Evolutionary conservation across 1,140 invertebrate genomes (phyloP), one percentile per base, ranked within the genome.

Genomic region (Steinernema khuongi): DNA sequence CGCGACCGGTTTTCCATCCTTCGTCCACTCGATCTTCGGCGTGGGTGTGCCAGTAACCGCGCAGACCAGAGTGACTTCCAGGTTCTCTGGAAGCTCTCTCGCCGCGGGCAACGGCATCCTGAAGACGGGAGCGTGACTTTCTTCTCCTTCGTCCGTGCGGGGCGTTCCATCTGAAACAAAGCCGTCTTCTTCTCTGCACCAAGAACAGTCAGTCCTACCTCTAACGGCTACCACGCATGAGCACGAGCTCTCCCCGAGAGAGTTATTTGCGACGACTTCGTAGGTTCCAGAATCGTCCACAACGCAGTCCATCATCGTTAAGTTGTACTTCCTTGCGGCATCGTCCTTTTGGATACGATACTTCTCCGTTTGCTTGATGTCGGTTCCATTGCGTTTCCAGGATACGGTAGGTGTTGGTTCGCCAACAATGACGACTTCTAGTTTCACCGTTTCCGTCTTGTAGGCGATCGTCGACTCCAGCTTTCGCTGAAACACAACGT

Each of bases 211-310:
- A 71, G 14, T n/a, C 32, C 1, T 22, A 79, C 79, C 77, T 78
- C 78, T 73, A 18, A 79, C 70, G n/a, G 75, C 74, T 11, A 79
- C 68, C n/a, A 31, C 66, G 33, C 79, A 79, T 17, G 29, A 4
- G 0, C 31, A 33, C 7, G 14, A 4, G 18, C 92, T 92, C 87
- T 94, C 91, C 14, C 93, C 93, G 22, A 93, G 87, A 32, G 90
- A 90, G 84, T 95, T 94, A 66, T 89, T 91, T 0, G 93, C 93
- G 81, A 92, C 89, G 84, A 92, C 94, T 18, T 92, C 93, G 81
- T 95, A 95, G 2, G 91, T 92, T 30, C 93, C 93, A 30, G 92
- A 91, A 87, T 96, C 93, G 86, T 94, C 93, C 0, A 92, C 91
- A 77, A 93, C 90, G 1, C 91, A 91, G 76, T 93, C 91, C 88